These are phyloP conservation scores for Agriopis marginaria DNA, from an alignment of 2,888 invertebrate species.

Conservation along the genomic window DNA sequence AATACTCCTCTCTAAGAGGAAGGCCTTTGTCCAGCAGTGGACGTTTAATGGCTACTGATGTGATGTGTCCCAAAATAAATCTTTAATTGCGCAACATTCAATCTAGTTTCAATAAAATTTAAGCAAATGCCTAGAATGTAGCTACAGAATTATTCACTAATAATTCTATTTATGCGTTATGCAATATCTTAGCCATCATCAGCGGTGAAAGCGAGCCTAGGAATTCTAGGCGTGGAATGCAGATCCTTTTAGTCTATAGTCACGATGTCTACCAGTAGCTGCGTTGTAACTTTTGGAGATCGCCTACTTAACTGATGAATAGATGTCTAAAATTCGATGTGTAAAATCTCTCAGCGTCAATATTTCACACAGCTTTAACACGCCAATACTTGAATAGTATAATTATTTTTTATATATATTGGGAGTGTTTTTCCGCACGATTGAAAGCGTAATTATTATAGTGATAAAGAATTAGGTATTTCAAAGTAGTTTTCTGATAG, in stretches of 20 bases:
- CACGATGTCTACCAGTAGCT: slow-evolving; percentile 32
- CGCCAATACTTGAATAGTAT: too few relatives aligned
- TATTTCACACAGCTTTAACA: too few relatives aligned
- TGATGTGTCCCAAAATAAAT: slow-evolving; percentile 7
- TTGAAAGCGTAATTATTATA: too few relatives aligned
- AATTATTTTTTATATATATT: too few relatives aligned
- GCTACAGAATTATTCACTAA: slow-evolving; percentile 40
- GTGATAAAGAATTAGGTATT: too few relatives aligned
- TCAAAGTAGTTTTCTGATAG: too few relatives aligned
- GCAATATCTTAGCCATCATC: slow-evolving; percentile 53
- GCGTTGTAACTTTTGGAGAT: slow-evolving; percentile 40
- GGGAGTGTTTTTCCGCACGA: too few relatives aligned
- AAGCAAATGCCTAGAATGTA: slow-evolving; percentile 36
- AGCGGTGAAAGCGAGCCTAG: slow-evolving; percentile 54
- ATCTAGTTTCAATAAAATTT: slow-evolving; percentile 33
- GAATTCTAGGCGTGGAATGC: slow-evolving; percentile 53
- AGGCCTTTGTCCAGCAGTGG: too few relatives aligned
- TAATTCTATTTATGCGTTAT: slow-evolving; percentile 53
- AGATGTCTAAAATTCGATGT: not conserved
- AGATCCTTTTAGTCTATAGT: slow-evolving; percentile 50
- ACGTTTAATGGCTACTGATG: too few relatives aligned
- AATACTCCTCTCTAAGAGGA: too few relatives aligned
- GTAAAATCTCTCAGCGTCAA: not conserved
- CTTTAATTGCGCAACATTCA: slow-evolving; percentile 27
- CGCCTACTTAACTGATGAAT: slow-evolving; percentile 4